These are phyloP conservation scores for Menura novaehollandiae DNA, from an alignment of 2,113 vertebrate species.

Conservation along the genomic window DNA sequence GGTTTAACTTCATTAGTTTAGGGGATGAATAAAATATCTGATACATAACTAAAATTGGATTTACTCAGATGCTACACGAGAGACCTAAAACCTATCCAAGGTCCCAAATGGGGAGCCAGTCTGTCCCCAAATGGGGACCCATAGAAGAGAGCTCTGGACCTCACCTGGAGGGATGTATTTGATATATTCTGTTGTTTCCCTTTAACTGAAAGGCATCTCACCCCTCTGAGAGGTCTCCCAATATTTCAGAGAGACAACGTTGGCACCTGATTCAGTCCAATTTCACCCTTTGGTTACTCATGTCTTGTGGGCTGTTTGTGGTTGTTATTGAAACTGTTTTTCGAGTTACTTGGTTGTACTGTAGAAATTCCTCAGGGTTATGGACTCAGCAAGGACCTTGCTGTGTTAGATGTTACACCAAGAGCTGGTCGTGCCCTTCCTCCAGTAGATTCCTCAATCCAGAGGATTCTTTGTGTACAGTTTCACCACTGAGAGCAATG, in stretches of 20 bases:
- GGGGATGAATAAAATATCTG: not conserved
- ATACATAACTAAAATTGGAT: not conserved
- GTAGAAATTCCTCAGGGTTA: not conserved
- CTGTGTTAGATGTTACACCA: not conserved
- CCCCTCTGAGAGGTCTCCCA: not conserved
- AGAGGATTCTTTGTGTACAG: not conserved
- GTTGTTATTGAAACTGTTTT: not conserved
- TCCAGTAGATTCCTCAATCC: too few relatives aligned
- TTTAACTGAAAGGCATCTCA: not conserved
- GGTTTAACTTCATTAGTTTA: not conserved
- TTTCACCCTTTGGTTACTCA: not conserved
- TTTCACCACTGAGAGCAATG: not conserved
- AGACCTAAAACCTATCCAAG: not conserved
- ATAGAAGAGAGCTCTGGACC: not conserved
- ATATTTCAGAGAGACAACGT: not conserved
- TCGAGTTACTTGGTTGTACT: not conserved
- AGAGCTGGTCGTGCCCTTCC: not conserved
- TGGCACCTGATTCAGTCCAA: fast-evolving
- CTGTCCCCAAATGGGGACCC: not conserved
- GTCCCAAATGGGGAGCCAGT: not conserved
- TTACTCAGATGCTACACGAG: not conserved
- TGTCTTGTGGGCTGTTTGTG: not conserved
- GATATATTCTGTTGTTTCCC: not conserved
- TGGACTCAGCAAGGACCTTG: not conserved
- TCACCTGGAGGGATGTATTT: not conserved